Conservation (phyloP, 2,888 invertebrate genomes). For the Drosophila prostipennis region DNA sequence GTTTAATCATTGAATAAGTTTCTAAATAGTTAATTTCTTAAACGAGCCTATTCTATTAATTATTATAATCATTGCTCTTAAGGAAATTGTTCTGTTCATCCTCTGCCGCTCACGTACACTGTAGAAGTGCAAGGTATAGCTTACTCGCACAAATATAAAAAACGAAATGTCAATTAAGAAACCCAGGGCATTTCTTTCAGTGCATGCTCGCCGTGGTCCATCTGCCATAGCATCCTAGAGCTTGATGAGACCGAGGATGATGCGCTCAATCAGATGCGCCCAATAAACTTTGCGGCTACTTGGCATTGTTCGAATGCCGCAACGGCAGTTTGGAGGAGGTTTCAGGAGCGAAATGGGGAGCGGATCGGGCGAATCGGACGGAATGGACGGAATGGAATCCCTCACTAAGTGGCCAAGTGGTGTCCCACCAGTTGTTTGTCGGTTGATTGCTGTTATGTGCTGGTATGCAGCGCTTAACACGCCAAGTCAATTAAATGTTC, state of each 20-base stretch:
- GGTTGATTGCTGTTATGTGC: slow-evolving; percentile 72
- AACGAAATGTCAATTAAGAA: too few species aligned
- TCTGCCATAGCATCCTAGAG: slow-evolving; percentile 10
- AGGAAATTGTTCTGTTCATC: too few species aligned
- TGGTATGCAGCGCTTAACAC: slow-evolving; percentile 71
- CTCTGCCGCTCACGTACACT: too few species aligned
- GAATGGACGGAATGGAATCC: slow-evolving; percentile 30
- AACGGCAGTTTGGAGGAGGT: not conserved
- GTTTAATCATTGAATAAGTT: too few species aligned
- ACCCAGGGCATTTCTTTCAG: not conserved
- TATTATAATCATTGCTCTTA: too few species aligned
- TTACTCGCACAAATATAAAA: too few species aligned
- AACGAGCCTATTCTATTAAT: too few species aligned
- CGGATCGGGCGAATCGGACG: too few species aligned
- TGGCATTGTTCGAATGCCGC: slow-evolving; percentile 56
- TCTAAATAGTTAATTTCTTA: too few species aligned
- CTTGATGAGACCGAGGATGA: slow-evolving; percentile 31
- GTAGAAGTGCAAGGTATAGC: too few species aligned
- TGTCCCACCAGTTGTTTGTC: slow-evolving; percentile 63
- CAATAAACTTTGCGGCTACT: slow-evolving; percentile 68
- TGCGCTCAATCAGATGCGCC: slow-evolving; percentile 65
- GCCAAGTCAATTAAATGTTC: slow-evolving; percentile 73
- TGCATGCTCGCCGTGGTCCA: slow-evolving; percentile 1
- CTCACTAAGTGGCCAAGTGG: slow-evolving; percentile 36
- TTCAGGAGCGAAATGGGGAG: not conserved